Base-by-base conservation (phyloP, 1,140 invertebrate species). In the Pararge aegeria region DNA sequence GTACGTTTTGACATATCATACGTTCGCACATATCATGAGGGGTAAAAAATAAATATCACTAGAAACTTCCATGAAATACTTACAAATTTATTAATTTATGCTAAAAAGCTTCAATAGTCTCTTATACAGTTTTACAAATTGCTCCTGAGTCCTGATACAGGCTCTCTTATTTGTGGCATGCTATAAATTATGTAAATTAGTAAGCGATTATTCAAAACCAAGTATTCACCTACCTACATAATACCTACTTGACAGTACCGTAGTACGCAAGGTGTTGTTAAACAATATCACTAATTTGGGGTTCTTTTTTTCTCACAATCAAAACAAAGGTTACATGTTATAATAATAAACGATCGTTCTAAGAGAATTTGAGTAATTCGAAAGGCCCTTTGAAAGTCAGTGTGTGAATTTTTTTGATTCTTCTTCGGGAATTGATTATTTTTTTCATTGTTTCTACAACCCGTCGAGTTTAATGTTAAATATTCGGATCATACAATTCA, bases 291-390 rank as follows among this genome's bases (percentile, higher is more conserved):
- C 51, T 73, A 78, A 75, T 80, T 68, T 64, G 46, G 75, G 73
- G 24, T 24, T 4, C 55, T 66, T 70, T 46, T 80, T 80, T 78
- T 81, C 78, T 77, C 78, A 81, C 78, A 74, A 69, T 70, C 66
- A 68, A 74, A 80, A 80, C 77, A 80, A 80, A 68, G 61, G 55
- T 68, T 62, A 63, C 60, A 29, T 54, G 10, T 24, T 24, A 24
- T 34, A 34, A 34, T 34, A 12, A 34, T 3, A 34, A 34, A 4
- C 30, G 4, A 34, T 34, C n/a, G 9, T 34, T 34, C n/a, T 34
- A n/a, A 34, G 7, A 10, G 30, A 34, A 34, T 1, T 12, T 7
- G 12, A 34, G 12, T 34, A 12, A 4, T 12, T 34, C 7, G 1
- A 27, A 27, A 27, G 1, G 27, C n/a, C n/a, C 30, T 1, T 12